Evolutionary conservation across 2,888 invertebrate genomes (phyloP).

Genomic region (Melinaea menophilus): DNA sequence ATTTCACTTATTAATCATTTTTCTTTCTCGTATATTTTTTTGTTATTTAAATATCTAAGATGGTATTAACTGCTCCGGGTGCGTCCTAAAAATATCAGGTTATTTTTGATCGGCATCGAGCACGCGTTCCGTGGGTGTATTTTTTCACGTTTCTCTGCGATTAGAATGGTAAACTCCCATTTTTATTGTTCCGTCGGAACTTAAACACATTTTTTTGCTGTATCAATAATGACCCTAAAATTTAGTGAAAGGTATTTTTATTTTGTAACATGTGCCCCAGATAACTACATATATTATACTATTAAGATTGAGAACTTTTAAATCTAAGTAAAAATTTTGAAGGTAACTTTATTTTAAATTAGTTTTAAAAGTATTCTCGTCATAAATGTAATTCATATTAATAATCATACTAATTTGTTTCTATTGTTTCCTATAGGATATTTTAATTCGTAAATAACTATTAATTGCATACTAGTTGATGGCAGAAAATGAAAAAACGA

Average conservation of each 20-base stretch:
- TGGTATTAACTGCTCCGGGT: conserved; percentile 44
- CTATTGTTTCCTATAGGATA: too few species aligned
- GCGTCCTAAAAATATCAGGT: conserved; percentile 40
- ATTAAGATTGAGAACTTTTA: too few species aligned
- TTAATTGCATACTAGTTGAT: background rate
- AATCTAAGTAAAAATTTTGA: too few species aligned
- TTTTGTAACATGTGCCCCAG: conserved; percentile 4
- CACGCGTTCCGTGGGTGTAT: conserved; percentile 71
- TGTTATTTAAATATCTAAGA: background rate
- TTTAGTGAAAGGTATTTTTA: conserved; percentile 8
- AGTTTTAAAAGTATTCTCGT: too few species aligned
- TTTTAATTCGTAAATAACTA: too few species aligned
- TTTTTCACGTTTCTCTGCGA: conserved; percentile 72
- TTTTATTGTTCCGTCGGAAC: conserved; percentile 51
- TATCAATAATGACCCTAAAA: conserved; percentile 10
- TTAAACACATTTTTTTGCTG: conserved; percentile 15
- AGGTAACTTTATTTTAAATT: too few species aligned
- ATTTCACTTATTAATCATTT: too few species aligned
- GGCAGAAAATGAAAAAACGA: conserved; percentile 37
- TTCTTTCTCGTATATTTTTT: background rate
- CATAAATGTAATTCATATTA: too few species aligned
- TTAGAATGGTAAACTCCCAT: conserved; percentile 64
- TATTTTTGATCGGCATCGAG: conserved; percentile 46
- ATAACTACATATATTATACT: background rate
- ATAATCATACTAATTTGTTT: too few species aligned